Base-by-base conservation (phyloP, 92 coral and sea anemone genomes). In the Zoanthus sociatus region DNA sequence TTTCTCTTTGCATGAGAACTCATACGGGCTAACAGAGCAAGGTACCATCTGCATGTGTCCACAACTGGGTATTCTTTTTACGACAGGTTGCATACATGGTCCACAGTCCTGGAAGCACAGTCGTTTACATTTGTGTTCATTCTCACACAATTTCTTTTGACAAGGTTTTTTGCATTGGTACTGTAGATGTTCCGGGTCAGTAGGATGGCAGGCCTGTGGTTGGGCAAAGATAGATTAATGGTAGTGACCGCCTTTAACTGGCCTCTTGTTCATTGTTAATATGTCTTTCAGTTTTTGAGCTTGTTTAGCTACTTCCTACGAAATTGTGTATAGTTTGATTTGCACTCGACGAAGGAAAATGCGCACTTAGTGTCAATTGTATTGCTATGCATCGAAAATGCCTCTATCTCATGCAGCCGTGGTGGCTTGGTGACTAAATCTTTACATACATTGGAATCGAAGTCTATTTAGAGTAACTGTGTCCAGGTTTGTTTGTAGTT, bases 201-300 rank as follows among this genome's bases (percentile, higher is more conserved):
- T 92, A 6, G 99, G 98, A 87, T 96, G 99, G 71, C 99, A 96
- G 0, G 92, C 93, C 93, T 89, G 84, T 16, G n/a, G 11, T 1
- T 14, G 44, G 7, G n/a, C 6, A 61, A 61, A 9, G 7, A 67
- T 8, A 11, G 56, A 63, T 11, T 60, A 14, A n/a, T 10, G 8
- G 37, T 45, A 37, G 42, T 37, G 42, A 37, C 1, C 42, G 3
- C 42, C 13, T 75, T 17, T 55, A 1, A 44, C 61, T 20, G 0
- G 48, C 42, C 42, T 37, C 4, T 37, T 37, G 42, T 0, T 37
- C 42, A 37, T 4, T 37, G 4, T 37, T 37, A 37, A 37, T 37
- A 37, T 37, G n/a, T 37, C 1, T 37, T 37, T 37, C 42, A 37
- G 42, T 37, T 37, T 37, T 37, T 37, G 42, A 37, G 42, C 42